Evolutionary conservation across 2,113 vertebrate species (phyloP), one percentile per base, ranked within the genome.

Genomic region (Hystrix cristata): DNA sequence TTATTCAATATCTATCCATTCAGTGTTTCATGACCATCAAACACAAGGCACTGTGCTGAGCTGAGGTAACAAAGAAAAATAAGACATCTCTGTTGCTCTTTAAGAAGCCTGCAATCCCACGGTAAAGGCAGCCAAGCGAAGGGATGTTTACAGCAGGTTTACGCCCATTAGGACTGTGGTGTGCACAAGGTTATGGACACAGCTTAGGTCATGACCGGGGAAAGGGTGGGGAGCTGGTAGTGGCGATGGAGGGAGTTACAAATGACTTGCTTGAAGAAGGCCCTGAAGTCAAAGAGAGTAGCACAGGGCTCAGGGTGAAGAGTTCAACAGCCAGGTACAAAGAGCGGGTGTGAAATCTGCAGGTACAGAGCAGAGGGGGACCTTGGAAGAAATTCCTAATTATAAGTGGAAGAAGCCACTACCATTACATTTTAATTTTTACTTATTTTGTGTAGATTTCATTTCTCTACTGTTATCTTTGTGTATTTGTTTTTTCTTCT

Each of bases 31-130:
- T 81, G 62, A 79, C 51, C 43, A 71, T 90, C 43, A 53, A 46
- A 31, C 31, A 46, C 38, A 25, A 74, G 57, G 38, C 10, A 29
- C 19, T 81, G 48, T 38, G 43, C 62, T 72, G 51, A 31, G 80
- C 29, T 67, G 18, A 55, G 48, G 34, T 60, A 16, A 80, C 31
- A 93, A 88, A 90, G n/a, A 71, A 76, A 78, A 92, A 64, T 53
- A 90, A 79, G 10, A 80, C 8, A 51, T 62, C 27, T 92, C 69
- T 87, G 18, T 81, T 90, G 94, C 18, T 97, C 31, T 55, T 87
- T 7, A 38, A 51, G 64, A 94, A 92, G 83, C 15, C 19, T 74
- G 18, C 2, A 74, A 34, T 25, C 21, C 59, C 15, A 46, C 90
- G n/a, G 57, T 57, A 81, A 96, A 90, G 59, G 62, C 82, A 65